Evolutionary conservation across 2,888 invertebrate species (phyloP).

Genomic region (Meloe dianella): DNA sequence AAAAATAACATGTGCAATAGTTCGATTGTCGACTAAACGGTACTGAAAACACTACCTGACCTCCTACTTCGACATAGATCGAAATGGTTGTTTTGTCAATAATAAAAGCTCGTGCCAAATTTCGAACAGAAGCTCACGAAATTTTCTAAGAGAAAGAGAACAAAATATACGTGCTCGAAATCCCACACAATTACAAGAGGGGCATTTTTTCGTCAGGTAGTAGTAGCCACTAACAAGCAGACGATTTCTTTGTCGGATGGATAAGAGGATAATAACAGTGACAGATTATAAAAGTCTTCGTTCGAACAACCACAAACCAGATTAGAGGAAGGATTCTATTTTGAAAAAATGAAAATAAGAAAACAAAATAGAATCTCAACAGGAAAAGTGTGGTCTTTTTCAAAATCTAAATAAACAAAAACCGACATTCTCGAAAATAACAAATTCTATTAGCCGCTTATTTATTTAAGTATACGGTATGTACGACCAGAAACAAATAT

Average conservation of each 20-base stretch:
- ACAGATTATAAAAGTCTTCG: neutral
- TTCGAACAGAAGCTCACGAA: neutral
- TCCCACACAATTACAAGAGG: no score
- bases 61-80: slow-evolving; percentile 10
- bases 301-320: neutral
- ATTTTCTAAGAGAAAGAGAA: neutral
- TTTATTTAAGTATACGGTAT: neutral
- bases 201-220: neutral
- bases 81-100: neutral
- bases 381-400: neutral
- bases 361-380: neutral
- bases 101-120: neutral
- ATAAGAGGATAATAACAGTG: slow-evolving; percentile 5
- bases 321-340: neutral
- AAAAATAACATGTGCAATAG: slow-evolving; percentile 18
- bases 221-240: neutral
- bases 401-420: neutral
- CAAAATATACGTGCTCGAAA: no score
- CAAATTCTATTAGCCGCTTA: neutral
- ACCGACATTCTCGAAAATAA: neutral
- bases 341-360: no score
- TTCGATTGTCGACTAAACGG: slow-evolving; percentile 18
- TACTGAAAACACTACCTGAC: slow-evolving; percentile 10
- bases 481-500: neutral
- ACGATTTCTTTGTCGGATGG: neutral